These are phyloP conservation scores for Misgurnus anguillicaudatus DNA, from an alignment of 2,113 vertebrate species.

Conservation along the genomic window DNA sequence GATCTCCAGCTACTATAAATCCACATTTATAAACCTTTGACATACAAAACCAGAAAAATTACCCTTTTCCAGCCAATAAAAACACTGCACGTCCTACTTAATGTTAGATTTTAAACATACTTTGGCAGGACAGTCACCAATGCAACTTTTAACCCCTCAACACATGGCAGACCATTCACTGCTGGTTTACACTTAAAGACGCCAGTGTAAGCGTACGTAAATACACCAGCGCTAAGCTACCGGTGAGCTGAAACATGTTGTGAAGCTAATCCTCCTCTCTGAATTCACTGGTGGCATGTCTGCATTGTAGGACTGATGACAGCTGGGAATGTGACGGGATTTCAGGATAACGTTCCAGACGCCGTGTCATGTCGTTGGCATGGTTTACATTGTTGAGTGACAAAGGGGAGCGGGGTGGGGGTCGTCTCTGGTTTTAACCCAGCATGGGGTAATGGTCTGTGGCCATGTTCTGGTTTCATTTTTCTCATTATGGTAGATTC, in stretches of 20 bases:
- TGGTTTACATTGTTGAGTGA: neutral
- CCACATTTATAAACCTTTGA: conserved; percentile 14
- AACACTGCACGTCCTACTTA: conserved; percentile 10
- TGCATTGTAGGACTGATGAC: conserved; percentile 38
- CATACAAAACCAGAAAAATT: conserved; percentile 17
- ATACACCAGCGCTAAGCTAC: neutral
- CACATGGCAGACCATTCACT: conserved; percentile 5
- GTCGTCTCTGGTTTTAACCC: neutral
- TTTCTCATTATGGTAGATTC: no score
- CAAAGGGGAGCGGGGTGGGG: neutral
- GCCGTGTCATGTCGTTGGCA: conserved; percentile 5
- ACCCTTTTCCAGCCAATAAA: neutral
- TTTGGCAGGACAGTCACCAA: conserved; percentile 32
- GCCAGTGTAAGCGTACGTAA: conserved; percentile 31
- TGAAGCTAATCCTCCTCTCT: conserved; percentile 17
- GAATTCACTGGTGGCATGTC: conserved; percentile 30
- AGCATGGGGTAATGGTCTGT: neutral
- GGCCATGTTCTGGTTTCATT: no score
- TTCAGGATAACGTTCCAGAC: conserved; percentile 20
- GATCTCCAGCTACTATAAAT: neutral
- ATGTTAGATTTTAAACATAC: conserved; percentile 31
- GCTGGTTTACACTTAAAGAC: conserved; percentile 4
- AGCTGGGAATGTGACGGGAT: conserved; percentile 35
- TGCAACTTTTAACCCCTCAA: neutral
- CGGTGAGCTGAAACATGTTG: conserved; percentile 16